Evolutionary conservation across 2,113 vertebrate genomes (phyloP), one percentile per base, ranked within the genome.

Genomic region (Misgurnus mizolepis): DNA sequence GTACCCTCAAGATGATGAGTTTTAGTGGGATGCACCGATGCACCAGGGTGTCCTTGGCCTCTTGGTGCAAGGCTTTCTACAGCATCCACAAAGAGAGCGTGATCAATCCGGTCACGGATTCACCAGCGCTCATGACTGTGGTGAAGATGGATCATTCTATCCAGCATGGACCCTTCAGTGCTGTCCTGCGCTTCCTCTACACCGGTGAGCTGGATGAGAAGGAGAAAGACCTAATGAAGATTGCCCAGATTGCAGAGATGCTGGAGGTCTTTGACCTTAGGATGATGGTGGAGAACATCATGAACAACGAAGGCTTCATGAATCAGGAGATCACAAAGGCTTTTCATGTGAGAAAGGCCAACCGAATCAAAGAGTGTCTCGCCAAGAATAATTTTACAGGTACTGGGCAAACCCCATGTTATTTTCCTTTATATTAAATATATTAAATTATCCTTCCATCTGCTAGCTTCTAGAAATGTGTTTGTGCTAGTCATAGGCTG

Each of bases 251-350:
- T 14, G 95, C 95, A 9, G 95, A 96, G 89, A 89, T 95, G 77
- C 88, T 96, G 60, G 95, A 96, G 87, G 94, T 96, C 64, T 96
- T 96, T 86, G 95, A 96, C 80, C 92, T 96, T 81, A 85, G 95
- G 76, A 96, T 96, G 95, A 96, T 96, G 95, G 95, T 96, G 68
- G 95, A 96, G 84, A 96, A 96, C 80, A 96, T 96, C 78, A 94
- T 93, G 90, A 96, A 96, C 90, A 95, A 94, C 82, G 95, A 96
- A 90, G 95, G 92, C 83, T 96, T 96, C 89, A 96, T 96, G 95
- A 96, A 96, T 88, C 95, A 96, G 85, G 95, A 96, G 90, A 96
- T 96, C 88, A 96, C 95, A 0, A 96, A 96, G 93, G 95, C 95
- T 3, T 96, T 96, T 91, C 95, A 96, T 7, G 95, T 96, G 83